Base-by-base conservation (phyloP, 2,888 invertebrate species). In the Himalopsyche japonica region DNA sequence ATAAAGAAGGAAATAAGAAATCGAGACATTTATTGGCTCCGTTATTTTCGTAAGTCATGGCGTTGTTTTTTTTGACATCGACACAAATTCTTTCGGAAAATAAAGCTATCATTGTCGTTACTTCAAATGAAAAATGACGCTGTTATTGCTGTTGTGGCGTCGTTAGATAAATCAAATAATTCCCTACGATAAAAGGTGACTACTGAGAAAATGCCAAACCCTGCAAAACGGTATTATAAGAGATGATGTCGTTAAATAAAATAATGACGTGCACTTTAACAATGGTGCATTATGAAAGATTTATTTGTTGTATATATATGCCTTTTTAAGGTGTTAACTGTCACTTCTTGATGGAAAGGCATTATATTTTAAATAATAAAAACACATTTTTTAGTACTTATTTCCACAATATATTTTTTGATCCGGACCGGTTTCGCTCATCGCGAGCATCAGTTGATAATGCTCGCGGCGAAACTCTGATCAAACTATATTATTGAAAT, bases 61-160 rank as follows among this genome's bases (percentile, higher is more conserved):
- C 70, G 27, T 70, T 70, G 70, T 70, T 70, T 70, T 57, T 70
- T 70, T 70, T 70, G 70, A 70, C 70, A 70, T 27, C 20, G 70
- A 70, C 70, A 70, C 70, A 70, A 83, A 80, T 79, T 83, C 80
- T 76, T 70, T 70, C 43, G 47, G 83, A 83, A 80, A 80, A 83
- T 83, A 83, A 83, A 83, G 80, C 83, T 83, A 83, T 83, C 83
- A 83, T 83, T 83, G 83, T 83, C 83, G 48, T 80, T 70, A 80
- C 30, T 76, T 80, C 80, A 83, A 83, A 83, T 83, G 83, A 83
- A 83, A 83, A 83, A 83, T 83, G 57, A 80, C 70, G 30, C 32
- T 80, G 80, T 57, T 80, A 80, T 80, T 80, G 80, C 80, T 37
- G 64, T 64, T 80, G 80, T 37, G 37, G n/a, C 80, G 37, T 64